Base-by-base conservation (phyloP, 1,140 invertebrate species). In the Glomeris maerens region DNA sequence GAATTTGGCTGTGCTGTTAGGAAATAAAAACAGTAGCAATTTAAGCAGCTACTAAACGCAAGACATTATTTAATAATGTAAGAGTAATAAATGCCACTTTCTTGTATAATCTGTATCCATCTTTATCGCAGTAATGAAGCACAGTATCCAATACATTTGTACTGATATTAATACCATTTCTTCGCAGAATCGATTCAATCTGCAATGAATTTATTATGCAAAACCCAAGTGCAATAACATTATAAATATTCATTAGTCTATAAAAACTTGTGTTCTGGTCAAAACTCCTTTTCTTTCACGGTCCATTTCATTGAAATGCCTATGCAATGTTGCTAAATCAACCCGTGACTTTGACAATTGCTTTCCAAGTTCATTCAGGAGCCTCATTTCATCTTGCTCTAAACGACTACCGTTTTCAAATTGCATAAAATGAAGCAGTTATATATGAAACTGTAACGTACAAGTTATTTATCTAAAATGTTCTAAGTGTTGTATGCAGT, bases 31-130 rank as follows among this genome's bases (percentile, higher is more conserved):
- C 4, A 5, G 5, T 21, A 5, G 40, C 17, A 36, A 10, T 36
- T 36, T 36, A 36, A 36, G 10, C 17, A n/a, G 10, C 31, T 13
- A 13, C 31, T 17, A 10, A 36, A 17, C 31, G 31, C 17, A 36
- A 36, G 20, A 42, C 17, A 5, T 4, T 17, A 21, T 21, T 42
- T 42, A 42, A 7, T 17, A 5, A 7, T 10, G 5, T 42, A 5
- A 4, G 20, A 42, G 17, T 21, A 5, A 42, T 21, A 42, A 5
- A 10, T 21, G n/a, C 25, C 25, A 42, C 40, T 21, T 13, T 13
- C 31, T 17, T 42, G 40, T 42, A 42, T 7, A 42, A 25, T 10
- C 40, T 17, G 20, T 42, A 42, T 10, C 40, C 40, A 42, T 42
- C 17, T 4, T 42, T 4, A 25, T 42, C 40, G 20, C 40, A 42